Percentiles rank a stretch among this genome's conserved stretches.
These are phyloP conservation scores for Myotis pilosus DNA, from an alignment of 2,797 vertebrate genomes.

Conservation along the genomic window DNA sequence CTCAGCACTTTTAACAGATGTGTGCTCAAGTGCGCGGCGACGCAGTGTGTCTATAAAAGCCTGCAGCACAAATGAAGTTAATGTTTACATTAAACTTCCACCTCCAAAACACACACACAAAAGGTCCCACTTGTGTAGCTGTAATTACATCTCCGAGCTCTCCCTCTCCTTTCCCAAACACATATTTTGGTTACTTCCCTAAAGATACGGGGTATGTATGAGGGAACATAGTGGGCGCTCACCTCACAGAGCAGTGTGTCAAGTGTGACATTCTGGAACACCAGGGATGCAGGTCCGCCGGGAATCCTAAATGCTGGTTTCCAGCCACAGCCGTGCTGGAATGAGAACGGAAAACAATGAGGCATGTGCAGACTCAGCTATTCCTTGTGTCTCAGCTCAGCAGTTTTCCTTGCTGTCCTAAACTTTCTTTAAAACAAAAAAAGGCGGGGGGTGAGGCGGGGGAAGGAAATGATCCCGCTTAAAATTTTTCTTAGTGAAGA, in stretches of 20 bases:
- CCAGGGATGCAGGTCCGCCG: background rate
- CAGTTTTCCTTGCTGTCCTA: constrained; percentile 50
- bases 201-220: constrained; percentile 41
- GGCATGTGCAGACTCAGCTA: constrained; percentile 69
- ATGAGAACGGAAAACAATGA: constrained; percentile 64
- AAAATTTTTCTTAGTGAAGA: background rate
- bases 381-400: constrained; percentile 49
- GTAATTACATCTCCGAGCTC: constrained; percentile 54
- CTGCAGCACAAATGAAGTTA: background rate
- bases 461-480: constrained; percentile 45
- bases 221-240: constrained; percentile 8
- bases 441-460: background rate
- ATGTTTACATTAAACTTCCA: constrained; percentile 50
- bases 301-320: constrained; percentile 36
- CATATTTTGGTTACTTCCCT: constrained; percentile 32
- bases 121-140: constrained; percentile 36
- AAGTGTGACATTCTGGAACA: background rate
- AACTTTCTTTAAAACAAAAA: constrained; percentile 34
- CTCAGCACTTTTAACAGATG: constrained; percentile 46
- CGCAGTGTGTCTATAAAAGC: background rate
- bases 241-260: constrained; percentile 3
- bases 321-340: constrained; percentile 48
- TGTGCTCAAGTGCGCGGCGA: background rate
- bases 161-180: constrained; percentile 40
- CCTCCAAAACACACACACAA: background rate